Base-by-base conservation (phyloP, 2,888 invertebrate genomes). In the Neoaliturus tenellus region DNA sequence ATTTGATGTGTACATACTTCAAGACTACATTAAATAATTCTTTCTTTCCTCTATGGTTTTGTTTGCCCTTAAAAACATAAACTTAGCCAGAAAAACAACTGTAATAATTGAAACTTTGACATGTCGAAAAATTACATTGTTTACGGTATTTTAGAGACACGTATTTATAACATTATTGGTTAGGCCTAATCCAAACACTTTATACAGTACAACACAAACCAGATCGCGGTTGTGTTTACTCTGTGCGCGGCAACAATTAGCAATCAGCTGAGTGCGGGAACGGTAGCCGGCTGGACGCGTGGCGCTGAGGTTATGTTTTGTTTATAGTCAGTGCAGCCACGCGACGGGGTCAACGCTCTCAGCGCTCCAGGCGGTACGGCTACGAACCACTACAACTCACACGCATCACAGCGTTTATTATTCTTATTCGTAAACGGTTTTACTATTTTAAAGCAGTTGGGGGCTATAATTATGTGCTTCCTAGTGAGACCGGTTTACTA, bases 261-360 rank as follows among this genome's bases (percentile, higher is more conserved):
- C 62, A 62, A 62, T 62, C 62, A 62, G 62, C 62, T 62, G 62
- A 28, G 62, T 17, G 41, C 39, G 39, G 41, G 71, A 71, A 41
- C 44, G 48, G 73, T 44, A 75, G 73, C 73, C 44, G 41, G 5
- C 39, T 41, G 73, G 73, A 75, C 73, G 73, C 73, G 73, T 75
- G 73, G 73, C 73, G 17, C 25, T 28, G 73, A 75, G 73, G 73
- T 75, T 75, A 44, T 75, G 73, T 75, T 75, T 75, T 75, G 73
- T 75, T 75, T 75, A 75, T 75, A 44, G 41, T 25, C 73, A 17
- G 44, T 4, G 23, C 25, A 41, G 71, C 71, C 73, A 75, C 73
- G 73, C 73, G 73, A 75, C 73, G 44, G 23, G 73, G 41, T 44
- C 73, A 39, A 39, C 28, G 69, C 69, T 39, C 69, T 5, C 69